Conservation (phyloP, 2,888 invertebrate genomes). For the Orchestes rusci region DNA sequence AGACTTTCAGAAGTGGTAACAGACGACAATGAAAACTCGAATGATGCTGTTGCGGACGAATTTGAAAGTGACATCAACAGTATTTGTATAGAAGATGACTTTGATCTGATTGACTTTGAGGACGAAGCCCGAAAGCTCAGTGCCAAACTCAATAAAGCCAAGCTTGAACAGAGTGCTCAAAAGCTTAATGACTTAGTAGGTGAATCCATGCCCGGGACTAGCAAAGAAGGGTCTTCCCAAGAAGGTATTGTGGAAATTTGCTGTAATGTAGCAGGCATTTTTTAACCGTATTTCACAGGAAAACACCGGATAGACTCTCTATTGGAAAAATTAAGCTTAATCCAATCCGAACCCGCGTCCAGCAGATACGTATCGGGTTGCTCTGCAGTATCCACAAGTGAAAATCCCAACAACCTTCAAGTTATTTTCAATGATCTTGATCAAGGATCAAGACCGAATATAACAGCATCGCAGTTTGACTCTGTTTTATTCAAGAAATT, state of each 20-base stretch:
- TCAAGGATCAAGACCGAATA: constrained; percentile 31
- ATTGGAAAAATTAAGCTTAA: constrained; percentile 38
- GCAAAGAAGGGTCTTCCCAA: background rate
- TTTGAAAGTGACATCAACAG: constrained; percentile 55
- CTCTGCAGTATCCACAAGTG: no score
- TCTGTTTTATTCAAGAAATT: constrained; percentile 22
- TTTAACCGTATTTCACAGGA: no score
- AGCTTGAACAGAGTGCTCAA: background rate
- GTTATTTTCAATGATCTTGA: constrained; percentile 31
- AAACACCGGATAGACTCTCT: constrained; percentile 40
- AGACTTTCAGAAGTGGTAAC: constrained; percentile 52
- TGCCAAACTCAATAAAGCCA: constrained; percentile 11
- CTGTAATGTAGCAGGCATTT: background rate
- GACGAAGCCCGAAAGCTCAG: constrained; percentile 27
- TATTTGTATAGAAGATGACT: constrained; percentile 41
- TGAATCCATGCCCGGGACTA: constrained; percentile 5
- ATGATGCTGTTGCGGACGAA: constrained; percentile 44
- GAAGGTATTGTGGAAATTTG: background rate
- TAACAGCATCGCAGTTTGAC: constrained; percentile 26
- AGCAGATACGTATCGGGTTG: constrained; percentile 40
- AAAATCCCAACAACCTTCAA: constrained; percentile 24
- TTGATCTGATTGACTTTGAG: constrained; percentile 38
- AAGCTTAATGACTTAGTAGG: background rate
- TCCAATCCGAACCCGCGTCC: constrained; percentile 28
- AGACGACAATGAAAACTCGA: constrained; percentile 45